phyloP scores from a whole-genome alignment of 1,140 invertebrate genomes.

The Drosophila ananassae region DNA sequence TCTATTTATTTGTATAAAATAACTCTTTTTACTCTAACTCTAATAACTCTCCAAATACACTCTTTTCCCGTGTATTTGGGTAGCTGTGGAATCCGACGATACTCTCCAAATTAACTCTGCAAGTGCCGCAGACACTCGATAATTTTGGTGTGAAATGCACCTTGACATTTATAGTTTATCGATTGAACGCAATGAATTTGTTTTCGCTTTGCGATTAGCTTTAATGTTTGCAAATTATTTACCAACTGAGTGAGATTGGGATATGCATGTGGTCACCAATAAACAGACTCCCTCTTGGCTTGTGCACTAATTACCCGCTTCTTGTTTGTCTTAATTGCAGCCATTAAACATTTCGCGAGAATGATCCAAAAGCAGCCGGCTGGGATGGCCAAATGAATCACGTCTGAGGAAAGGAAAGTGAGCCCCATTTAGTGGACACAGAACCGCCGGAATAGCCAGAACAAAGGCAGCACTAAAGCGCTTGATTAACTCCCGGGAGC shows the following conservation, averaged over 20 bases:
- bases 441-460: conserved; percentile 14
- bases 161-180: conserved; percentile 76
- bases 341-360: conserved; percentile 54
- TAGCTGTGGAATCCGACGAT: conserved; percentile 48
- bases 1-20: not conserved
- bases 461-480: conserved; percentile 47
- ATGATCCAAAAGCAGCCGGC: conserved; percentile 59
- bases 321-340: conserved; percentile 70
- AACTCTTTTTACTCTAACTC: too few species aligned
- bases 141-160: conserved; percentile 76
- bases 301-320: conserved; percentile 53
- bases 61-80: conserved; percentile 11
- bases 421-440: conserved; percentile 50
- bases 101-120: conserved; percentile 66
- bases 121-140: conserved; percentile 41
- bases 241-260: conserved; percentile 28
- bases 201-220: conserved; percentile 25
- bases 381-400: conserved; percentile 67
- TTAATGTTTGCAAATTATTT: conserved; percentile 38
- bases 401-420: conserved; percentile 53
- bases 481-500: conserved; percentile 44
- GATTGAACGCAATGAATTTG: conserved; percentile 45
- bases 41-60: too few species aligned
- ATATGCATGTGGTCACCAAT: not conserved
- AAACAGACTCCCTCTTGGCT: conserved; percentile 2